phyloP scores from a whole-genome alignment of 2,888 invertebrate genomes.

The Rotaria socialis region DNA sequence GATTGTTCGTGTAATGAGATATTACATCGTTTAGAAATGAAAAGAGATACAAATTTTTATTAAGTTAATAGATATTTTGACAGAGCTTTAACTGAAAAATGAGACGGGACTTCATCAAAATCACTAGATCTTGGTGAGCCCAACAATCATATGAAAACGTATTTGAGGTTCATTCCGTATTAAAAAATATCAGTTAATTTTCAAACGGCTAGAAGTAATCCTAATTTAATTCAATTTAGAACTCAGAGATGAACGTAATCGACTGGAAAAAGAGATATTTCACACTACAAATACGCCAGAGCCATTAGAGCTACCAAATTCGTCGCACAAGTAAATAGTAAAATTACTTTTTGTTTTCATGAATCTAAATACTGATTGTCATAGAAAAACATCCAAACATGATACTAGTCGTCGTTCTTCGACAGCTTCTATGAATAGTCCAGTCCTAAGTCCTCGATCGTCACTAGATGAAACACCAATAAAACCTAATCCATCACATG shows the following conservation, averaged over 20 bases:
- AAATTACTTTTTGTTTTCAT: neutral
- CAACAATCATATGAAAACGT: too few relatives aligned
- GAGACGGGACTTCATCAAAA: too few relatives aligned
- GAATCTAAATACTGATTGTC: neutral
- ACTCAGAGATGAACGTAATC: conserved; percentile 29
- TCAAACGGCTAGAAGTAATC: too few relatives aligned
- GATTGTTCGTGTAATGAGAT: too few relatives aligned
- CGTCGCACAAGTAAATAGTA: neutral
- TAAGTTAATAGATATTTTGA: too few relatives aligned
- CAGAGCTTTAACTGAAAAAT: too few relatives aligned
- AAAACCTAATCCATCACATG: neutral
- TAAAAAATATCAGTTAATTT: too few relatives aligned
- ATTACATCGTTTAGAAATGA: too few relatives aligned
- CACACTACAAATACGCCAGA: neutral
- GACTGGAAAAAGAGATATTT: conserved; percentile 32
- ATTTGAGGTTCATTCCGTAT: too few relatives aligned
- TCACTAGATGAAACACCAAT: neutral
- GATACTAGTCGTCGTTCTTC: conserved; percentile 24
- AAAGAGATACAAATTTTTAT: too few relatives aligned
- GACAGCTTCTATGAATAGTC: neutral
- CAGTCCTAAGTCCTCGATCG: neutral
- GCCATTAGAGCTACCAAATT: neutral
- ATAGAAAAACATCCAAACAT: neutral
- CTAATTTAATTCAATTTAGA: neutral
- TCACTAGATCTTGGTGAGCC: too few relatives aligned